Percentiles rank a stretch among this genome's conserved stretches.
Conservation (phyloP, 1,140 invertebrate genomes). For the Lucilia cuprina region DNA sequence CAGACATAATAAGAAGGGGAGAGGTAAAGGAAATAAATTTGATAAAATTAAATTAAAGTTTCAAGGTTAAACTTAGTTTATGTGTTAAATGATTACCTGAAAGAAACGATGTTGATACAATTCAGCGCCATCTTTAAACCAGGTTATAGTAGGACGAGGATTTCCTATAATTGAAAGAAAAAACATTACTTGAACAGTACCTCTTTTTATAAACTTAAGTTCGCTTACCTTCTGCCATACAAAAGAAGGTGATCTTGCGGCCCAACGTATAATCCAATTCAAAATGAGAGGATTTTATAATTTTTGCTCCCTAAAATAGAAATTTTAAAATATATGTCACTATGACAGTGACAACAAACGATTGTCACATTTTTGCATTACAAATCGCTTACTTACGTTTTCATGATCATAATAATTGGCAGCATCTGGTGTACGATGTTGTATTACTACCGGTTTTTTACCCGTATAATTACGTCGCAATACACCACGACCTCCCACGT, state of each 20-base stretch:
- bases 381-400: conserved; percentile 67
- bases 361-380: neutral
- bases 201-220: neutral
- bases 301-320: conserved; percentile 81
- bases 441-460: conserved; percentile 68
- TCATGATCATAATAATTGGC: conserved; percentile 76
- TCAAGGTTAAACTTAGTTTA: too few species aligned
- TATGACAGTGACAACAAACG: neutral
- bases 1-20: too few species aligned
- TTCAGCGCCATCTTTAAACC: conserved; percentile 92
- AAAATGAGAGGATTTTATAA: conserved; percentile 87
- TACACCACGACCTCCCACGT: conserved; percentile 56
- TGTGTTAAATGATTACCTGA: conserved; percentile 68
- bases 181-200: neutral
- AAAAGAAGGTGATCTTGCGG: conserved; percentile 91
- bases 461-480: conserved; percentile 57
- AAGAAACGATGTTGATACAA: conserved; percentile 87
- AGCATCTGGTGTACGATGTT: conserved; percentile 71
- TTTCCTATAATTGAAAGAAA: conserved; percentile 51
- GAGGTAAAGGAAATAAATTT: too few species aligned
- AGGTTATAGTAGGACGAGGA: conserved; percentile 86
- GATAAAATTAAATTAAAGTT: too few species aligned
- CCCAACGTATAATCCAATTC: conserved; percentile 91
- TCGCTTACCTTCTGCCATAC: conserved; percentile 72
- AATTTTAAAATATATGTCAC: neutral